Evolutionary conservation across 2,888 invertebrate species (phyloP).

Genomic region (Baccha elongata): DNA sequence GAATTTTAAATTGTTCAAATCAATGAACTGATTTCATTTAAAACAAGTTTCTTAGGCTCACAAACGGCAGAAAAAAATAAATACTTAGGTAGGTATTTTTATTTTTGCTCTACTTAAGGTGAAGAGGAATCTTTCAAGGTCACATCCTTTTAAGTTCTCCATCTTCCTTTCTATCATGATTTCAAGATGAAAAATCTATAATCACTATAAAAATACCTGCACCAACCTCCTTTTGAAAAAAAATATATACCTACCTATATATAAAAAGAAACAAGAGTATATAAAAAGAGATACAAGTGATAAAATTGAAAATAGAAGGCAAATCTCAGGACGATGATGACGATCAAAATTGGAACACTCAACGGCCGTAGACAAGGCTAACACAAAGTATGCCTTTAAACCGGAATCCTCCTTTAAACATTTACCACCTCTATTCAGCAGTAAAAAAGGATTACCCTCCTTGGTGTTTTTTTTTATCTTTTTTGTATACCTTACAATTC

Average conservation of each 20-base stretch:
- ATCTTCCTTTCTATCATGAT: slow-evolving; percentile 3
- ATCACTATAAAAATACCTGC: slow-evolving; percentile 24
- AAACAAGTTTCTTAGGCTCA: slow-evolving; percentile 47
- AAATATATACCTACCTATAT: background rate
- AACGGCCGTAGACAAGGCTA: slow-evolving; percentile 70
- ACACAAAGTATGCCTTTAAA: slow-evolving; percentile 48
- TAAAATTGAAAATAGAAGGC: slow-evolving; percentile 17
- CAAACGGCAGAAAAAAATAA: background rate
- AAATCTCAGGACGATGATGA: slow-evolving; percentile 4
- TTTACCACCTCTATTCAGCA: slow-evolving; percentile 32
- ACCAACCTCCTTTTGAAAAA: background rate
- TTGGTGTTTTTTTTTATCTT: slow-evolving; percentile 12
- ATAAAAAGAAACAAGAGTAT: background rate
- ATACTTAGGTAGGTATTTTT: background rate
- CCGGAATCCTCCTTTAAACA: slow-evolving; percentile 35
- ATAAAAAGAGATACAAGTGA: slow-evolving; percentile 18
- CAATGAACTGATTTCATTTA: slow-evolving; percentile 57
- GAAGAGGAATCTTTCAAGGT: slow-evolving; percentile 18
- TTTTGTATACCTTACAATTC: background rate
- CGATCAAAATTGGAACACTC: slow-evolving; percentile 57
- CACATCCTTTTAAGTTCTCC: slow-evolving; percentile 6
- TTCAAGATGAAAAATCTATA: slow-evolving; percentile 29
- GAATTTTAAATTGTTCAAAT: slow-evolving; percentile 2
- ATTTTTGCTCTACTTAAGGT: background rate
- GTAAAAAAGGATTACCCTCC: slow-evolving; percentile 19